Evolutionary conservation across 1,140 invertebrate species (phyloP).

Genomic region (Rhopalosiphum maidis): DNA sequence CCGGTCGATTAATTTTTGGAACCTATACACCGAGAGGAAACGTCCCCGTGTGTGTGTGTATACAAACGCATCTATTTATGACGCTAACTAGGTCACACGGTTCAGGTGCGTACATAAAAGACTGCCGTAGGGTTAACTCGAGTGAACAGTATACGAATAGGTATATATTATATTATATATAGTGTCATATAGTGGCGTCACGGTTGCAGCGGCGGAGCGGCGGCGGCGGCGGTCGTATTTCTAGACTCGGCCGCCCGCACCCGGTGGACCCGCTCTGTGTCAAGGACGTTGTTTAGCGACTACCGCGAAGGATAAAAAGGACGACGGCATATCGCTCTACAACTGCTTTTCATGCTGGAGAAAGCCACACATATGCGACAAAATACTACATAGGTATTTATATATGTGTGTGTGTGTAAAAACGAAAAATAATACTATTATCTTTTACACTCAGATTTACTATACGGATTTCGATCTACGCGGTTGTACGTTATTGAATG

Average conservation of each 20-base stretch:
- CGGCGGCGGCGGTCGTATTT: slow-evolving; percentile 21
- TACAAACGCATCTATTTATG: slow-evolving; percentile 33
- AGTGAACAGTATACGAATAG: not conserved
- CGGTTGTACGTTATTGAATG: slow-evolving; percentile 29
- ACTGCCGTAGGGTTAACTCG: slow-evolving; percentile 20
- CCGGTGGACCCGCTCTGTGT: slow-evolving; percentile 53
- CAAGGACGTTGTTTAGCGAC: slow-evolving; percentile 45
- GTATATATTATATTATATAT: slow-evolving; percentile 2
- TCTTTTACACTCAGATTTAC: not conserved
- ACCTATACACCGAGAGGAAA: not conserved
- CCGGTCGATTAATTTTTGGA: not conserved
- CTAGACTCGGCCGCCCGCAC: slow-evolving; percentile 56
- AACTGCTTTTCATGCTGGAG: not conserved
- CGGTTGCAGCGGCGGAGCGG: slow-evolving; percentile 3
- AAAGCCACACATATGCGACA: not conserved
- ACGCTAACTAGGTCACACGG: slow-evolving; percentile 44
- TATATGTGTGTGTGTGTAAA: not conserved
- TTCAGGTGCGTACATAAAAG: slow-evolving; percentile 26
- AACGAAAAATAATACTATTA: not conserved
- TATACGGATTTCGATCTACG: not conserved
- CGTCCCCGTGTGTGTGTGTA: not conserved
- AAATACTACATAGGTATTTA: not conserved
- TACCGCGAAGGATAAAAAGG: slow-evolving; percentile 44
- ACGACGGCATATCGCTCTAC: not conserved
- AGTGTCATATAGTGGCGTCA: slow-evolving; percentile 28